A percentile compares a stretch with the other conserved stretches of the same genome.
These are phyloP conservation scores for Drosophila sproati DNA, from an alignment of 1,140 invertebrate genomes.

Conservation along the genomic window DNA sequence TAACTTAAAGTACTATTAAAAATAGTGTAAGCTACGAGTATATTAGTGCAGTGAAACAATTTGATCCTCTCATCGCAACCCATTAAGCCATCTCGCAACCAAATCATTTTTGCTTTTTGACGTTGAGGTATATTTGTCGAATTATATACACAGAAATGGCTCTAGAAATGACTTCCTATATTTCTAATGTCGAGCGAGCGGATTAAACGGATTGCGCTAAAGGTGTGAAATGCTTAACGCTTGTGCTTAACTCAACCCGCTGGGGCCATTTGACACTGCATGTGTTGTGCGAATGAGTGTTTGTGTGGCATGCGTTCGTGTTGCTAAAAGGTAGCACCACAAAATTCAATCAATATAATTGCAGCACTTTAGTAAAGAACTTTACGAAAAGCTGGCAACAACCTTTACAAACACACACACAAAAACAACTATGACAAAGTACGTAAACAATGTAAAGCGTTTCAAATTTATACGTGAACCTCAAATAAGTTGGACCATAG, in stretches of 20 bases:
- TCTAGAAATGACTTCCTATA: too few relatives aligned
- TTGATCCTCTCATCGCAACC: too few relatives aligned
- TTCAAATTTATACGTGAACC: conserved; percentile 74
- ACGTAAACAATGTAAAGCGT: conserved; percentile 77
- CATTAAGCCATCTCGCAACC: too few relatives aligned
- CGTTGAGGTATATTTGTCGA: too few relatives aligned
- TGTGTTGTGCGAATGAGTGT: conserved; percentile 10
- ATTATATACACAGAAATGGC: too few relatives aligned
- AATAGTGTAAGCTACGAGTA: too few relatives aligned
- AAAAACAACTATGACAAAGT: conserved; percentile 63
- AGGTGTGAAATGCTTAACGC: conserved; percentile 48
- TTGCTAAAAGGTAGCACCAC: conserved; percentile 46
- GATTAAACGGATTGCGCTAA: neutral
- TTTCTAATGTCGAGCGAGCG: too few relatives aligned
- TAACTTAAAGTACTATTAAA: too few relatives aligned
- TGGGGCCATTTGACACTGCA: conserved; percentile 18
- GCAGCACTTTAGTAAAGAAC: conserved; percentile 75
- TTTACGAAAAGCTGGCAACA: conserved; percentile 32
- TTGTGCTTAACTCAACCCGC: conserved; percentile 30
- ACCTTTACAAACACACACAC: conserved; percentile 1
- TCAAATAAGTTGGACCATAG: conserved; percentile 57
- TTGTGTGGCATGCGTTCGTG: conserved; percentile 18
- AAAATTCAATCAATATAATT: conserved; percentile 82
- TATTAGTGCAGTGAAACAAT: too few relatives aligned
- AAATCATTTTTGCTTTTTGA: too few relatives aligned